Percentiles rank a stretch among this genome's conserved stretches.
phyloP scores from a whole-genome alignment of 2,888 invertebrate species.

The Luperina testacea region DNA sequence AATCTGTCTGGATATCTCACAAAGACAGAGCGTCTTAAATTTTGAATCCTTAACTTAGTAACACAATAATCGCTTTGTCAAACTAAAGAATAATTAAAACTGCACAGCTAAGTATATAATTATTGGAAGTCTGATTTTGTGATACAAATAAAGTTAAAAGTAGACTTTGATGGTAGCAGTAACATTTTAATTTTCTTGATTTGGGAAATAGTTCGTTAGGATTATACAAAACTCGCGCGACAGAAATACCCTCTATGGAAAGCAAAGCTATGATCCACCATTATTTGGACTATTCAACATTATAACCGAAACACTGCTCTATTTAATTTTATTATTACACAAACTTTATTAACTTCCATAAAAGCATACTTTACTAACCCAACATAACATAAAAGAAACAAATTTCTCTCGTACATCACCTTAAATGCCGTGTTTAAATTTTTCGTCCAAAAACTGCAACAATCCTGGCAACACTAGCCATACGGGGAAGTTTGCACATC shows the following conservation, averaged over 20 bases:
- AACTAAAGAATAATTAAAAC: no score
- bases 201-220: neutral
- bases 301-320: neutral
- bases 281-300: neutral
- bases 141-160: neutral
- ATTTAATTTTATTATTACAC: neutral
- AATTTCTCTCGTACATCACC: slow-evolving; percentile 52
- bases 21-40: slow-evolving; percentile 36
- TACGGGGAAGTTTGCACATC: slow-evolving; percentile 57
- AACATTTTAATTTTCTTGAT: neutral
- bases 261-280: neutral
- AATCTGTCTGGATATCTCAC: slow-evolving; percentile 48
- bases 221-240: neutral
- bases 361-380: slow-evolving; percentile 16
- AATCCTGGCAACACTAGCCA: slow-evolving; percentile 59
- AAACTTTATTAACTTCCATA: slow-evolving; percentile 5
- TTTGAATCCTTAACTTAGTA: neutral
- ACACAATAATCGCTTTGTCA: neutral
- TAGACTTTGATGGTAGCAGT: neutral
- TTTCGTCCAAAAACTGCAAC: slow-evolving; percentile 55
- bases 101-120: no score
- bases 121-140: neutral
- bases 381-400: slow-evolving; percentile 44
- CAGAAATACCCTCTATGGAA: neutral
- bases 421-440: slow-evolving; percentile 58